A percentile compares a stretch with the other conserved stretches of the same genome.
Evolutionary conservation across 1,140 invertebrate species (phyloP).

Genomic region (Cydia amplana): DNA sequence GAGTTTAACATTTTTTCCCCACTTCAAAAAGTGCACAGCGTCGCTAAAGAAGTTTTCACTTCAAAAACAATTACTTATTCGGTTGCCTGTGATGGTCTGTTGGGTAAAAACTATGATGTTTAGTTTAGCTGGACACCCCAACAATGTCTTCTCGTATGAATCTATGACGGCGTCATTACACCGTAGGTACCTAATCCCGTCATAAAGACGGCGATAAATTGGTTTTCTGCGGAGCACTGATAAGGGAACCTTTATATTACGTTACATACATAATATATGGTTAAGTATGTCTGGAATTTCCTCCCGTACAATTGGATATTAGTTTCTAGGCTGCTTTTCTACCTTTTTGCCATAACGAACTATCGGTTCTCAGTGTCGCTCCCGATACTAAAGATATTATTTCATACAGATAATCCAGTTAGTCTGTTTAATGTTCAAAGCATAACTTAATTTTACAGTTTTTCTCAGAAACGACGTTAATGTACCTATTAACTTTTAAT

Average conservation of each 20-base stretch:
- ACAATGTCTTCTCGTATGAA: background rate
- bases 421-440: no score
- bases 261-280: conserved; percentile 14
- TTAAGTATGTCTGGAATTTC: background rate
- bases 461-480: background rate
- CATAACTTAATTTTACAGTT: no score
- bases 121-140: background rate
- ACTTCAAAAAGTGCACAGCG: no score
- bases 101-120: background rate
- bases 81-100: background rate
- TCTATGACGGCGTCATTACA: conserved; percentile 3
- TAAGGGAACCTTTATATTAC: conserved; percentile 21
- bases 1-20: no score
- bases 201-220: conserved; percentile 27
- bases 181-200: conserved; percentile 13
- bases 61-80: background rate
- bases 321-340: background rate
- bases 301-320: background rate
- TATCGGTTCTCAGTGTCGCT: no score
- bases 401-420: no score
- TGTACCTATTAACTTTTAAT: background rate
- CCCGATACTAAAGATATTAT: no score
- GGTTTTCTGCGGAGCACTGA: conserved; percentile 28
- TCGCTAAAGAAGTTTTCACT: no score
- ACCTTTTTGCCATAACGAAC: no score